phyloP scores from a whole-genome alignment of 2,888 invertebrate genomes.

The Clunio marinus region DNA sequence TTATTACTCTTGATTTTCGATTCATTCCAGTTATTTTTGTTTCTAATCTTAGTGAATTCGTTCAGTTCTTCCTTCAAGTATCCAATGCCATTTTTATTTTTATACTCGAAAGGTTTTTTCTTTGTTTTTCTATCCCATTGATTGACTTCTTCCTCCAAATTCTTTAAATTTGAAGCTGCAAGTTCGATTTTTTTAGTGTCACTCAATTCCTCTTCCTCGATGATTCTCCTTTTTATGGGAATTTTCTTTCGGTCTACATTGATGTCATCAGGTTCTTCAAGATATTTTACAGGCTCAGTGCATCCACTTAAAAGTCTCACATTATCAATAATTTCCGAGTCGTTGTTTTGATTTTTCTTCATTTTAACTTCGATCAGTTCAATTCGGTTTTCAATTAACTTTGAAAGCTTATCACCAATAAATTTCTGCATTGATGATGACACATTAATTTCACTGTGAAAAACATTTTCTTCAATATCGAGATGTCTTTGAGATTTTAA shows the following conservation, averaged over 20 bases:
- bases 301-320: not conserved
- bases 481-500: conserved; percentile 25
- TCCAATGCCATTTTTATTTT: not conserved
- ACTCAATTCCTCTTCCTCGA: not conserved
- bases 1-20: not conserved
- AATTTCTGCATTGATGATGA: conserved; percentile 8
- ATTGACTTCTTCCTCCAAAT: not conserved
- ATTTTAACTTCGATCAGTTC: not conserved
- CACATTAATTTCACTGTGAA: conserved; percentile 10
- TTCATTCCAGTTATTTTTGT: conserved; percentile 3
- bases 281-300: not conserved
- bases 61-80: not conserved
- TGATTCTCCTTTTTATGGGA: conserved; percentile 18
- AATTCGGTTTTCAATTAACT: not conserved
- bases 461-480: conserved; percentile 4
- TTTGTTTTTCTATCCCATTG: not conserved
- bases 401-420: conserved; percentile 13
- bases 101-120: not conserved
- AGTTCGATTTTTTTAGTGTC: not conserved
- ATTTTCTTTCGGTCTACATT: not conserved
- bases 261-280: not conserved
- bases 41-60: not conserved
- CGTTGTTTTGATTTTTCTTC: not conserved
- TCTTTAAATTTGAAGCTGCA: not conserved
- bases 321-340: not conserved